Evolutionary conservation across 1,140 invertebrate genomes (phyloP).

Genomic region (Capitella teleta): DNA sequence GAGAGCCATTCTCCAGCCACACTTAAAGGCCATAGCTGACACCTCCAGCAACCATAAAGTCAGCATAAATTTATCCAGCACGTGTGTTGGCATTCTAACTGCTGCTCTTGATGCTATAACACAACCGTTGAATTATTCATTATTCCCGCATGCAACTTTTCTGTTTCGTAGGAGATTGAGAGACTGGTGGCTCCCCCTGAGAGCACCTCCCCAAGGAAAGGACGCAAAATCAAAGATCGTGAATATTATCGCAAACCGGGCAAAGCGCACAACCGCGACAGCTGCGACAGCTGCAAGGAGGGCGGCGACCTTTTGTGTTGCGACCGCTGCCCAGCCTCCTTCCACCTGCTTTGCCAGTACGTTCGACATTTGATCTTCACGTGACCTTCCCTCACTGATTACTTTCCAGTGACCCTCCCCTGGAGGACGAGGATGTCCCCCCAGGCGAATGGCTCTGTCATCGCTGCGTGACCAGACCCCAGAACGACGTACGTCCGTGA

Average conservation of each 20-base stretch:
- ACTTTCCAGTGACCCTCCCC: conserved; percentile 66
- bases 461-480: conserved; percentile 50
- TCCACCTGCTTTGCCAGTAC: conserved; percentile 88
- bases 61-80: too few species aligned
- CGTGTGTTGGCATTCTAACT: too few species aligned
- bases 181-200: conserved; percentile 72
- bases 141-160: too few species aligned
- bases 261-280: conserved; percentile 82
- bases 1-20: too few species aligned
- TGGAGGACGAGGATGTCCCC: conserved; percentile 79
- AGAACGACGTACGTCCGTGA: conserved; percentile 27
- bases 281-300: conserved; percentile 72
- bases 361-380: conserved; percentile 20
- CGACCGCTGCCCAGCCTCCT: conserved; percentile 85
- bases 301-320: conserved; percentile 92
- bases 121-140: too few species aligned
- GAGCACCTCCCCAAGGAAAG: conserved; percentile 50
- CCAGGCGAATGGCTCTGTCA: conserved; percentile 81
- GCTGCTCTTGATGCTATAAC: too few species aligned
- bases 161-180: conserved; percentile 74
- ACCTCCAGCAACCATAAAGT: too few species aligned
- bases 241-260: conserved; percentile 70
- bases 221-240: conserved; percentile 48
- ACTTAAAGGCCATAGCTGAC: too few species aligned
- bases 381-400: conserved; percentile 3